Base-by-base conservation (phyloP, 1,140 invertebrate species). In the Latrodectus geometricus region DNA sequence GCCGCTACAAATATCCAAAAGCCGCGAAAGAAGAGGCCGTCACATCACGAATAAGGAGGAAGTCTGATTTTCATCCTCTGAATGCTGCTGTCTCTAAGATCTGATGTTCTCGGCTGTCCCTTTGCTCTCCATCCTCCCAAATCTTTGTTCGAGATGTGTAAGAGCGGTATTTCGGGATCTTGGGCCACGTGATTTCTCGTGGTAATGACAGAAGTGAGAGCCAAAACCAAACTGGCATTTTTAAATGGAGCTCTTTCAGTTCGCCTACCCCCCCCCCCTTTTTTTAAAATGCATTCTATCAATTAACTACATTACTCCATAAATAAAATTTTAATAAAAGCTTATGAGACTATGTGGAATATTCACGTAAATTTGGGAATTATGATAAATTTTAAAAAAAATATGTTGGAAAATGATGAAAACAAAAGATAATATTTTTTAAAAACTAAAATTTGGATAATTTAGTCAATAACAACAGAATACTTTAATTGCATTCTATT, bases 141-240 rank as follows among this genome's bases (percentile, higher is more conserved):
- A 82, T 72, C 68, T 73, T 72, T 70, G 79, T 73, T 52, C 68
- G 66, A 66, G 52, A 69, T 35, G 68, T 61, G 15, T 52, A 20
- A 20, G 48, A n/a, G 52, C n/a, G 79, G 66, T 70, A 70, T 82
- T 80, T 82, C 69, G 79, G 79, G 79, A 56, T 69, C 79, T 21
- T 12, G 78, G 68, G 66, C 15, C 79, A 82, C 79, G 79, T 82
- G 79, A 82, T 82, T 82, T 80, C 23, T 73, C 23, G 68, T n/a
- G 79, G 79, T 82, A 82, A 82, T 82, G 79, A 82, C 79, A 82
- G 68, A 15, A 61, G 69, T 35, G 35, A 82, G 79, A 80, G 78
- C 76, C 76, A 78, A 80, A 17, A 70, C 49, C 23, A 21, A 73
- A 61, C 17, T 17, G 11, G 17, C 54, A 61, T 61, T 61, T 8